phyloP scores from a whole-genome alignment of 2,797 vertebrate genomes.

The Esox lucius region DNA sequence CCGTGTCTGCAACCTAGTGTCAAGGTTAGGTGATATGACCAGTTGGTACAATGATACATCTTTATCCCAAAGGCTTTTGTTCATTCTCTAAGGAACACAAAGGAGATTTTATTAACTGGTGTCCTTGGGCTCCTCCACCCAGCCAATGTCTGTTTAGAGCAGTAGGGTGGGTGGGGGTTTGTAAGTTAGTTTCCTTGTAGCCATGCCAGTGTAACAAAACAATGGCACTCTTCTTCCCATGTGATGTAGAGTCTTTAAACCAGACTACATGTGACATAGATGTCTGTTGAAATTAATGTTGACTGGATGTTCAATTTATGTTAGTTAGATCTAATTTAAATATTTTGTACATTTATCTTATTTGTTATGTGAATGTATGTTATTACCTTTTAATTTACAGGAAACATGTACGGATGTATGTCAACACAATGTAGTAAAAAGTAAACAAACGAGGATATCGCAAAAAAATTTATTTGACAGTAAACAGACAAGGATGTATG shows the following conservation, averaged over 20 bases:
- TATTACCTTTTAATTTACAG: too few species aligned
- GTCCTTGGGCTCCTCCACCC: constrained; percentile 10
- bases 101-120: constrained; percentile 43
- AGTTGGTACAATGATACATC: constrained; percentile 9
- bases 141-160: constrained; percentile 35
- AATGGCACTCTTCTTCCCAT: constrained; percentile 27
- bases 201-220: constrained; percentile 26
- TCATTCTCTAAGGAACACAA: constrained; percentile 46
- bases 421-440: too few species aligned
- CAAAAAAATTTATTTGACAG: too few species aligned
- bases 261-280: not conserved
- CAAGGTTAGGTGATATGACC: constrained; percentile 21
- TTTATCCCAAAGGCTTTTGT: constrained; percentile 46
- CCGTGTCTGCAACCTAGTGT: constrained; percentile 23
- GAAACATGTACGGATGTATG: too few species aligned
- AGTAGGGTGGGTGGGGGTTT: not conserved
- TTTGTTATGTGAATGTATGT: too few species aligned
- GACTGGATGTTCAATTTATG: not conserved
- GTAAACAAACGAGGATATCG: too few species aligned
- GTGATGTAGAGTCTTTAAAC: constrained; percentile 9
- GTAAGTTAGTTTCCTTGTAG: constrained; percentile 23
- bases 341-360: not conserved
- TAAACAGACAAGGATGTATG: too few species aligned
- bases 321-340: not conserved
- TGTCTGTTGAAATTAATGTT: not conserved